Percentiles rank a stretch among this genome's conserved stretches.
Evolutionary conservation across 2,113 vertebrate genomes (phyloP).

Genomic region (Epinephelus moara): DNA sequence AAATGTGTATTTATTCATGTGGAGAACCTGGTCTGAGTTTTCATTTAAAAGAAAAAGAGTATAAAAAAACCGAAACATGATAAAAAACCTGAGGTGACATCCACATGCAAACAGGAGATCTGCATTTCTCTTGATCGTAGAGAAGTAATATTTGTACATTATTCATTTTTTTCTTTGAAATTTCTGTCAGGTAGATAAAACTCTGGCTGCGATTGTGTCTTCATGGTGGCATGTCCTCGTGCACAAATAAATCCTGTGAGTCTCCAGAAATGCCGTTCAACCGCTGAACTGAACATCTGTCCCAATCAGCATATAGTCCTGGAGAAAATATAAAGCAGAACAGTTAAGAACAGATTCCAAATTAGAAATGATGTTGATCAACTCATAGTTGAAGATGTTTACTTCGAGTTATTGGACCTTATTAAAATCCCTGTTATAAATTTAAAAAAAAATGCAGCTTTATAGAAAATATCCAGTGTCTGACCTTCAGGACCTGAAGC

Average conservation of each 20-base stretch:
- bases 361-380: accelerated
- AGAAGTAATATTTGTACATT: background rate
- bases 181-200: background rate
- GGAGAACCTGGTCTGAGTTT: background rate
- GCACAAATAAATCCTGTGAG: background rate
- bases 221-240: background rate
- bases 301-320: slow-evolving; percentile 83
- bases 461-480: slow-evolving; percentile 5
- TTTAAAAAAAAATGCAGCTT: background rate
- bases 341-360: background rate
- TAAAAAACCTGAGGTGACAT: background rate
- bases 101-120: background rate
- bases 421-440: background rate
- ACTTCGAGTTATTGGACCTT: background rate
- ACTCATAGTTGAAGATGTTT: background rate
- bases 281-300: slow-evolving; percentile 79
- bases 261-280: slow-evolving; percentile 32
- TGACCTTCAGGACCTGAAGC: slow-evolving; percentile 81
- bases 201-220: background rate
- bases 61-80: too few species aligned
- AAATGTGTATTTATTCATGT: background rate
- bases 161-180: background rate
- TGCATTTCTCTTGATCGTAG: background rate
- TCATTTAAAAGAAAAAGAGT: background rate
- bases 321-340: slow-evolving; percentile 8